A percentile compares a stretch with the other conserved stretches of the same genome.
These are phyloP conservation scores for Spatulosminthurus flaviceps DNA, from an alignment of 2,888 invertebrate genomes.

Conservation along the genomic window DNA sequence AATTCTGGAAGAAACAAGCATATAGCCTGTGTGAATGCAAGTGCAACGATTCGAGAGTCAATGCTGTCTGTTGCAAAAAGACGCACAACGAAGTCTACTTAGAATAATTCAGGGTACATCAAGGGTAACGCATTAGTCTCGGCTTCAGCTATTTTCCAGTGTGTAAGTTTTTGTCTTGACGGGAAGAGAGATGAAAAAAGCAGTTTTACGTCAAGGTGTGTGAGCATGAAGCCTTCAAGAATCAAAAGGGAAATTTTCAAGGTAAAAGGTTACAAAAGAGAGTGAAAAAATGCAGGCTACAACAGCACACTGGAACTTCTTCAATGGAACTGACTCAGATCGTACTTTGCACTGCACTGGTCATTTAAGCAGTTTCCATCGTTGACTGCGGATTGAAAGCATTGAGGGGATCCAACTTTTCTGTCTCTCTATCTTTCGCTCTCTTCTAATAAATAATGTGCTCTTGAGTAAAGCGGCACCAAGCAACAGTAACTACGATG, in stretches of 20 bases:
- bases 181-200: slow-evolving; percentile 35
- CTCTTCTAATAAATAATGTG: neutral
- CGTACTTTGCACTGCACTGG: slow-evolving; percentile 12
- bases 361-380: slow-evolving; percentile 35
- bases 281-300: slow-evolving; percentile 16
- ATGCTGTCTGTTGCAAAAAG: slow-evolving; percentile 44
- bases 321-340: slow-evolving; percentile 1
- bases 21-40: slow-evolving; percentile 9
- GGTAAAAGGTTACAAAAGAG: slow-evolving; percentile 25
- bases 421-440: no score
- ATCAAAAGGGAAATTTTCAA: slow-evolving; percentile 38
- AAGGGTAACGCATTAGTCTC: slow-evolving; percentile 42
- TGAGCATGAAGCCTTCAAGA: slow-evolving; percentile 35
- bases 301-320: neutral
- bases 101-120: slow-evolving; percentile 40
- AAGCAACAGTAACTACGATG: slow-evolving; percentile 3
- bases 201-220: slow-evolving; percentile 44
- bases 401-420: neutral
- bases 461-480: neutral
- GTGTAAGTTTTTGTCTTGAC: slow-evolving; percentile 38
- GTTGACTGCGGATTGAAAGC: slow-evolving; percentile 35
- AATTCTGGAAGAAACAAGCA: slow-evolving; percentile 45
- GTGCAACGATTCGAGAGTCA: slow-evolving; percentile 31
- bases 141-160: slow-evolving; percentile 45
- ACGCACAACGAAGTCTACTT: slow-evolving; percentile 15